Evolutionary conservation across 2,888 invertebrate genomes (phyloP), one percentile per base, ranked within the genome.

Genomic region (Rhaphigaster nebulosa): DNA sequence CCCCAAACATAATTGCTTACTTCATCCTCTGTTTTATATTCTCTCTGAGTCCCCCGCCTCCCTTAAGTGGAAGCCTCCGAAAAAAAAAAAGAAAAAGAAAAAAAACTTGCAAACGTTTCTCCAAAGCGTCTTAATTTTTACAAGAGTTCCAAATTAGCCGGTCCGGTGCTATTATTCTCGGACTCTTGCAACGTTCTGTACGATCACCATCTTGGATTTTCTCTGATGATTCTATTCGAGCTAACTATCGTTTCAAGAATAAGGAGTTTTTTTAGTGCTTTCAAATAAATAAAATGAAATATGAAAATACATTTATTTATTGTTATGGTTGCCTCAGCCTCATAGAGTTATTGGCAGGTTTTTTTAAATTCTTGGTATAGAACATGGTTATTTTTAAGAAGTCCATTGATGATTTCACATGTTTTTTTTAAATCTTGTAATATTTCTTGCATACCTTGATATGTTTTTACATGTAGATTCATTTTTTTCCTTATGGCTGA

Each of bases 21-120:
- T 90, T 90, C 90, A 76, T 84, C 56, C 90, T 50, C 84, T 90
- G 80, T 70, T 90, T 90, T 90, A 90, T 90, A 90, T 90, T 84
- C 84, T 52, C 76, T 84, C 54, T 80, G 80, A 90, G 80, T 90
- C 34, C 34, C 87, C 80, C 76, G 90, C 52, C 56, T 70, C 89
- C 89, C 60, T 89, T 89, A 89, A 89, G 89, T n/a, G 89, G 41
- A 41, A 45, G 70, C 41, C 38, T 34, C 23, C 29, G 60, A 56
- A 56, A 56, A 56, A 56, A 56, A 88, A 29, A 52, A 87, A 87
- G 29, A 56, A 56, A 87, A 26, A 34, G 41, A 65, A 29, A 65
- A 65, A 65, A 65, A 65, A 65, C 65, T 15, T 38, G 80, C 80
- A 80, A 80, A 80, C 38, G 38, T 80, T 80, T 41, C 41, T 80